Base-by-base conservation (phyloP, 2,113 vertebrate genomes). In the Saccopteryx leptura region DNA sequence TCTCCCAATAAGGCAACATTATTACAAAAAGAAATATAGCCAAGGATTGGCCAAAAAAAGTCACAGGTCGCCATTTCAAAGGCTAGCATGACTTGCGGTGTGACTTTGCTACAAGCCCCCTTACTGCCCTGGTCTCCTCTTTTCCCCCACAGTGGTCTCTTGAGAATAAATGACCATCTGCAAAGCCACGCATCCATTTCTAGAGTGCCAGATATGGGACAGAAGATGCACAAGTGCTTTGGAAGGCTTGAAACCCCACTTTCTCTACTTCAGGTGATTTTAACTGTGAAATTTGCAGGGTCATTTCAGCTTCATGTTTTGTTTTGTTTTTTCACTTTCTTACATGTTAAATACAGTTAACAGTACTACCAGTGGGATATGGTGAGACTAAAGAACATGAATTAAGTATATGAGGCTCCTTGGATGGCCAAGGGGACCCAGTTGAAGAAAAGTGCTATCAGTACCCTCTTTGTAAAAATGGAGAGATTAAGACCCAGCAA, bases 401-500 rank as follows among this genome's bases (percentile, higher is more conserved):
- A 19, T 31, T 92, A 85, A 91, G 33, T 39, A 31, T 1, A 4
- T 0, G 13, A 88, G 76, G 71, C n/a, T 85, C 33, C 84, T 90
- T 66, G 50, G 84, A 86, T 15, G 13, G 18, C 33, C 81, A 79
- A 95, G 71, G 69, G 54, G n/a, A 61, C 31, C 23, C 54, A 83
- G 75, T 69, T 84, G 94, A 89, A 95, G 71, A 5, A 56, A 89
- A 97, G 12, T 24, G 18, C 28, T 82, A 39, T 63, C 69, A 46
- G 82, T 80, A 88, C 74, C 21, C 50, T 96, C 69, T 95, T 74
- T 39, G 84, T 31, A 85, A 58, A 89, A 74, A 54, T 24, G 46
- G 39, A 84, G 74, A 95, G 39, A 71, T 24, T 33, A 74, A 79
- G 75, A 72, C 79, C 39, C 7, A 23, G 88, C 12, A 56, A 88